Conservation (phyloP, 2,797 vertebrate genomes). For the Arrhamphus sclerolepis region DNA sequence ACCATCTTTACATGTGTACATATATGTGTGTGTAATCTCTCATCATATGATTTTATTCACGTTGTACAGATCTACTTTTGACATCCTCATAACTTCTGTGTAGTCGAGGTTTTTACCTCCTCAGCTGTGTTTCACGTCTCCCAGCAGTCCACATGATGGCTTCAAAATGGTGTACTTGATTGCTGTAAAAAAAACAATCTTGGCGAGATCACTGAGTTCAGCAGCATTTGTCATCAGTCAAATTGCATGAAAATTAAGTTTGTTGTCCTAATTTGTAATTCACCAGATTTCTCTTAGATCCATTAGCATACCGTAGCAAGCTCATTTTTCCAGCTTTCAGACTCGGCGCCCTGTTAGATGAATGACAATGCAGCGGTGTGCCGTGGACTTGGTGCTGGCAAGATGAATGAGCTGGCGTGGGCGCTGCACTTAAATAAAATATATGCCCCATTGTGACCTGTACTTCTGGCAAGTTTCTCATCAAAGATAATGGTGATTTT, state of each 20-base stretch:
- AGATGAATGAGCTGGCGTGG: slow-evolving; percentile 58
- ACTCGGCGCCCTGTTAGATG: slow-evolving; percentile 54
- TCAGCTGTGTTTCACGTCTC: background rate
- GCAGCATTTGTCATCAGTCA: slow-evolving; percentile 60
- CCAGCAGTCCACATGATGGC: slow-evolving; percentile 11
- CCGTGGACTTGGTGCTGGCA: slow-evolving; percentile 38
- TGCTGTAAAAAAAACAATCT: slow-evolving; percentile 38
- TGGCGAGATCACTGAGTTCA: slow-evolving; percentile 61
- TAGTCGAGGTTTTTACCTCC: background rate
- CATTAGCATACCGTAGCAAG: slow-evolving; percentile 65
- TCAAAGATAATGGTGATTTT: slow-evolving; percentile 18
- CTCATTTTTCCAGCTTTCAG: slow-evolving; percentile 71
- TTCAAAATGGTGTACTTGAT: slow-evolving; percentile 12
- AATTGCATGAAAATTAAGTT: slow-evolving; percentile 53
- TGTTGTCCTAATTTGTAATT: slow-evolving; percentile 70
- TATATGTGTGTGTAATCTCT: too few species aligned
- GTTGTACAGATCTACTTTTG: background rate
- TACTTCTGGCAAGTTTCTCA: slow-evolving; percentile 24
- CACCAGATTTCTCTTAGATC: slow-evolving; percentile 47
- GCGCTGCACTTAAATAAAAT: slow-evolving; percentile 40
- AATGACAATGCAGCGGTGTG: slow-evolving; percentile 46
- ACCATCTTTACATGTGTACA: too few species aligned
- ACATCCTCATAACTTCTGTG: background rate
- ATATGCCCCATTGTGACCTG: slow-evolving; percentile 24
- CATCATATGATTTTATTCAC: background rate